phyloP scores from a whole-genome alignment of 2,797 vertebrate species.

The Fratercula arctica region DNA sequence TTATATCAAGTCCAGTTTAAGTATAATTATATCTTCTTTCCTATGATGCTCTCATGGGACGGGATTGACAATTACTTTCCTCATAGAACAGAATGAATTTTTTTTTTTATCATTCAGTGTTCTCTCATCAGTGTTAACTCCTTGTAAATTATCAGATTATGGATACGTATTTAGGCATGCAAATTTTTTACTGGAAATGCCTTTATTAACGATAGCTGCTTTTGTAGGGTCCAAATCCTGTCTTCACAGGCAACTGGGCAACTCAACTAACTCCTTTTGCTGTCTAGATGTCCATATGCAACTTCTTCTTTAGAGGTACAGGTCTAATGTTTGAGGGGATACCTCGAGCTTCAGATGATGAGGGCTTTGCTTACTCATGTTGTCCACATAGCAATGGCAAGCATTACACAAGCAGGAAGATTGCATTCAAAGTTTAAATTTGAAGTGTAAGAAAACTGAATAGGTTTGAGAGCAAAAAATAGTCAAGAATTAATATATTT shows the following conservation, averaged over 20 bases:
- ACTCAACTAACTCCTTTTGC: neutral
- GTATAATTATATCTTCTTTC: neutral
- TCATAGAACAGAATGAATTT: neutral
- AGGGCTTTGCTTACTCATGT: neutral
- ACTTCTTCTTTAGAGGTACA: neutral
- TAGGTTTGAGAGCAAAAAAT: neutral
- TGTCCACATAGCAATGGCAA: neutral
- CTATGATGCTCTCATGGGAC: neutral
- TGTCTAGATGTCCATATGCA: neutral
- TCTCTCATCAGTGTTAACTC: neutral
- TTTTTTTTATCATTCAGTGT: neutral
- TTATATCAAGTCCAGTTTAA: neutral
- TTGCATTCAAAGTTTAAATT: neutral
- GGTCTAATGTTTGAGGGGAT: neutral
- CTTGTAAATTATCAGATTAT: neutral
- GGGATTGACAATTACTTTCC: neutral
- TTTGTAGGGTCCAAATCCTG: neutral
- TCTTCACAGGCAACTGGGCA: neutral
- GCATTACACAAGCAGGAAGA: neutral
- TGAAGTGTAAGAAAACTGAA: neutral
- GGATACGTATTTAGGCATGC: neutral
- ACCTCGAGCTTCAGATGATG: neutral
- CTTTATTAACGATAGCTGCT: neutral
- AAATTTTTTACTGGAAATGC: neutral
- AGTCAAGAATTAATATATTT: neutral